Base-by-base conservation (phyloP, 2,113 vertebrate species). In the Tragelaphus buxtoni region DNA sequence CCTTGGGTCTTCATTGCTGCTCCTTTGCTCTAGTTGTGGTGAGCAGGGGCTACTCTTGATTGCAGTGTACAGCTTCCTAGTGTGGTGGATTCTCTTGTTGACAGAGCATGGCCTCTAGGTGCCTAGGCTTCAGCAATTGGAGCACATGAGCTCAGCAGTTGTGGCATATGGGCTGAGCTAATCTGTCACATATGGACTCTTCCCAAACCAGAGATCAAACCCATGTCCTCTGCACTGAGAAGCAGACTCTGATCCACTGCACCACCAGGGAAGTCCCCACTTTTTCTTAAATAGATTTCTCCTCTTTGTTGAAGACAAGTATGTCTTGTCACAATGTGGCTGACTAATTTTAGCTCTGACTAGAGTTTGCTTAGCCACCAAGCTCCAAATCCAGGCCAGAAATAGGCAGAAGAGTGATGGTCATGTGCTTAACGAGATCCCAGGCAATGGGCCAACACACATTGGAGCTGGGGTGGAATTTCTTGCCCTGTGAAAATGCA, bases 401-500 rank as follows among this genome's bases (percentile, higher is more conserved):
- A 99, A 99, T 99, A 99, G 99, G 98, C 98, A 98, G 98, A 97
- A 97, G 96, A 98, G 98, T 97, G 98, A 99, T 98, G 97, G 98
- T 99, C 99, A 99, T 99, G 97, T 99, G 99, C 98, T 99, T 98
- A 98, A 98, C 97, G 97, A 98, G 98, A 98, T 98, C 98, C 98
- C 49, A 94, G 99, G 99, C 98, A 97, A 94, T 0, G 0, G 86
- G 98, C 98, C 99, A 99, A 99, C 98, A 99, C 98, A 99, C 98
- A 99, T 99, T 99, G 98, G 98, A 99, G 99, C 98, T 96, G 86
- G 98, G 98, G 97, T 98, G 99, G 99, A 99, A 99, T 99, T 99
- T 99, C 98, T 99, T 99, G 98, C 98, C 98, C 98, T 98, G 98
- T 98, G 98, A 99, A 99, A 99, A 99, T 98, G 99, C 95, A 98